These are phyloP conservation scores for Gobiocypris rarus DNA, from an alignment of 2,113 vertebrate species.

Conservation along the genomic window DNA sequence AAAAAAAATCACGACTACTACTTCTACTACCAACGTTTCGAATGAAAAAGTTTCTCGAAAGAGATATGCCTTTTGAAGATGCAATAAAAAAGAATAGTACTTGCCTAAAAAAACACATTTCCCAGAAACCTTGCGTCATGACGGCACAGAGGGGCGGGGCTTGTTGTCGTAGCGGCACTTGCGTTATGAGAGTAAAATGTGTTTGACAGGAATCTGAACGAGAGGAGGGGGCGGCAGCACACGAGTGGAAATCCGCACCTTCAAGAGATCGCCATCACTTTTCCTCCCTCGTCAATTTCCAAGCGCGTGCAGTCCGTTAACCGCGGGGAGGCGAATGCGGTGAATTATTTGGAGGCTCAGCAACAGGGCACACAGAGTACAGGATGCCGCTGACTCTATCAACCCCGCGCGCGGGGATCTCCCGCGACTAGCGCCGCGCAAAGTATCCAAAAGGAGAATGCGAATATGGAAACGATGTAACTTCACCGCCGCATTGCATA, in stretches of 20 bases:
- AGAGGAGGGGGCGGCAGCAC: constrained; percentile 39
- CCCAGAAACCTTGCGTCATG: constrained; percentile 65
- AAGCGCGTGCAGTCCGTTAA: constrained; percentile 37
- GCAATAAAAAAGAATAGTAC: neutral
- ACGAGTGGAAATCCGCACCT: constrained; percentile 51
- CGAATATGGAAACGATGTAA: constrained; percentile 78
- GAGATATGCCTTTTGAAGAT: neutral
- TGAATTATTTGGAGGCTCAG: constrained; percentile 59
- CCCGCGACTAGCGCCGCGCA: constrained; percentile 65
- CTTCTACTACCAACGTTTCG: neutral
- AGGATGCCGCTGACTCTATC: constrained; percentile 68
- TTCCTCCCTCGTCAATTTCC: constrained; percentile 1
- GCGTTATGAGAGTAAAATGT: constrained; percentile 63
- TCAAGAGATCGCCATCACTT: constrained; percentile 62
- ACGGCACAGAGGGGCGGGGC: constrained; percentile 73
- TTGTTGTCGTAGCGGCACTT: constrained; percentile 68
- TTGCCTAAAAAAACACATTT: constrained; percentile 67
- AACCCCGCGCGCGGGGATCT: constrained; percentile 60
- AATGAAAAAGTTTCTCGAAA: neutral
- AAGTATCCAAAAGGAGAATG: constrained; percentile 70
- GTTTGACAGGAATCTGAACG: constrained; percentile 67
- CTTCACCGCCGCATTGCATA: constrained; percentile 69
- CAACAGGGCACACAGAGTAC: constrained; percentile 73
- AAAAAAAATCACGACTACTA: neutral
- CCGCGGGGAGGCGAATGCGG: constrained; percentile 26